Evolutionary conservation across 2,797 vertebrate species (phyloP).

Genomic region (Molothrus aeneus): DNA sequence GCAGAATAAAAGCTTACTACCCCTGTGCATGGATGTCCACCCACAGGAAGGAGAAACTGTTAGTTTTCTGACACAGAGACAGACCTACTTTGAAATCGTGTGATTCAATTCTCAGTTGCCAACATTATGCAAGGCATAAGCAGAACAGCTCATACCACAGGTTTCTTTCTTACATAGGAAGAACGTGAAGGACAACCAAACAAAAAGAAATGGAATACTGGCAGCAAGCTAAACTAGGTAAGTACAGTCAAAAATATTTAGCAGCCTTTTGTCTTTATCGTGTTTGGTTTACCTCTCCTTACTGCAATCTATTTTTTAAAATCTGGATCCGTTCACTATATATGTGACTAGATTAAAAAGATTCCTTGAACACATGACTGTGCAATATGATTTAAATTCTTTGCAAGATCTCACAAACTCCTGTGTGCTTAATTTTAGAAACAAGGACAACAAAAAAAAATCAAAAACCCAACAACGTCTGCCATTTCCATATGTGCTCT

Average conservation of each 20-base stretch:
- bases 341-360: slow-evolving; percentile 21
- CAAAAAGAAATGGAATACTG: background rate
- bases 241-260: background rate
- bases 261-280: background rate
- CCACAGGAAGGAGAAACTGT: background rate
- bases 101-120: background rate
- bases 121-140: background rate
- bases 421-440: slow-evolving; percentile 51
- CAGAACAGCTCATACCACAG: background rate
- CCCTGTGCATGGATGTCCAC: background rate
- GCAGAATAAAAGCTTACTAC: background rate
- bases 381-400: slow-evolving; percentile 33
- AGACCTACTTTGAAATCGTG: background rate
- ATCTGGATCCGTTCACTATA: background rate
- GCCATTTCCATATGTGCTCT: slow-evolving; percentile 56
- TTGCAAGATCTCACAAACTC: slow-evolving; percentile 39
- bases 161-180: background rate
- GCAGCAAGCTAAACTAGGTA: background rate
- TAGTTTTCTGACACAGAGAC: background rate
- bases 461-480: slow-evolving; percentile 28
- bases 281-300: background rate
- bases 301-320: background rate
- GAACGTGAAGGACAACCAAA: background rate
- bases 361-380: slow-evolving; percentile 33
- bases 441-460: slow-evolving; percentile 48